Conservation (phyloP, 2,888 invertebrate genomes). For the Napeogenes sylphis region DNA sequence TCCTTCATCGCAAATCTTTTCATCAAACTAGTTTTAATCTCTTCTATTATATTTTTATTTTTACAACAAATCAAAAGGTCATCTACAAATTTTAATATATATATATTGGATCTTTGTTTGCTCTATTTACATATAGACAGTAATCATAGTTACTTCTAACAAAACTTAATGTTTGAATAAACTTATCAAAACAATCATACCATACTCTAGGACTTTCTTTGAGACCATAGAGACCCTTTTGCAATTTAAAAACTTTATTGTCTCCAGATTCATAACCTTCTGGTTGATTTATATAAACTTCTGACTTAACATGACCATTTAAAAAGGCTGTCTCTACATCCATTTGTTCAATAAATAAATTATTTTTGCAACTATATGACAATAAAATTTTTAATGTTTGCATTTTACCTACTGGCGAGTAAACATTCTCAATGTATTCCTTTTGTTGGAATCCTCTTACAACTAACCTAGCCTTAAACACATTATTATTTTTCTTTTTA, state of each 20-base stretch:
- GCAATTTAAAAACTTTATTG: conserved; percentile 39
- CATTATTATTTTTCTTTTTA: conserved; percentile 34
- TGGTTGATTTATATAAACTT: conserved; percentile 39
- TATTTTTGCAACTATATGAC: conserved; percentile 26
- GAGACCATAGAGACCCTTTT: conserved; percentile 37
- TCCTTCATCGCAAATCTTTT: no score
- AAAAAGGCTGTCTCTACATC: conserved; percentile 40
- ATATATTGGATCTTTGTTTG: conserved; percentile 30
- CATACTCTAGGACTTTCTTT: conserved; percentile 35
- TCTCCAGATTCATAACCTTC: conserved; percentile 34
- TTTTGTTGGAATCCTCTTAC: no score
- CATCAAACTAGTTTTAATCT: conserved; percentile 33
- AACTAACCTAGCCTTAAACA: not conserved
- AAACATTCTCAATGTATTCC: conserved; percentile 18
- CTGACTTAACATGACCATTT: conserved; percentile 33
- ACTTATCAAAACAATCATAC: conserved; percentile 33
- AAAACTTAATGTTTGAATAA: conserved; percentile 30
- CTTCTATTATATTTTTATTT: conserved; percentile 30
- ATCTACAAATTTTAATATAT: conserved; percentile 36
- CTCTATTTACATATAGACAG: conserved; percentile 32
- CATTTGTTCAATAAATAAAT: conserved; percentile 30
- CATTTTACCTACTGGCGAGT: conserved; percentile 38
- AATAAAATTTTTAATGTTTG: conserved; percentile 39
- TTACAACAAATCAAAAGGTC: conserved; percentile 38
- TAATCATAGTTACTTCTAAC: conserved; percentile 33